Percentiles rank a stretch among this genome's conserved stretches.
Conservation (phyloP, 2,797 vertebrate genomes). For the Melanotaenia nigrans region DNA sequence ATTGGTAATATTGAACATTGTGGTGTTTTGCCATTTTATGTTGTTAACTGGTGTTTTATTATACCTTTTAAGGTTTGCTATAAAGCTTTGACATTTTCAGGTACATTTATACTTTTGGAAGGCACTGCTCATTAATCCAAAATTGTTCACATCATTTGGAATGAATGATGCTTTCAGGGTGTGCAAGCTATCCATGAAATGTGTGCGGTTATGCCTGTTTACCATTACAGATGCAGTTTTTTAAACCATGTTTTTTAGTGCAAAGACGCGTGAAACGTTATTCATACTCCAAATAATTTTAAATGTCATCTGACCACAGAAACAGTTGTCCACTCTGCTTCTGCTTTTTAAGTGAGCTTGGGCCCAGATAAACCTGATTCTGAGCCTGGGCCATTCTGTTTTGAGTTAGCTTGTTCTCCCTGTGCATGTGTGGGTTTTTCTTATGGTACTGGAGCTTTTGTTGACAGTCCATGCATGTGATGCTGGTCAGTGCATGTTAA, state of each 20-base stretch:
- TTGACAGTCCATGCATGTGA: not conserved
- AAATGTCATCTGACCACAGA: not conserved
- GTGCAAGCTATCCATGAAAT: not conserved
- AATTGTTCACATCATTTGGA: not conserved
- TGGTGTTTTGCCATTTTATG: not conserved
- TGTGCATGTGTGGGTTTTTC: not conserved
- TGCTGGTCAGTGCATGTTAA: too few relatives aligned
- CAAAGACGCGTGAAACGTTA: not conserved
- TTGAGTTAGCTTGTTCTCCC: not conserved
- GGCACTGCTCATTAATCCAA: not conserved
- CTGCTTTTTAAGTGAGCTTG: not conserved
- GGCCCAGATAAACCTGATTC: not conserved
- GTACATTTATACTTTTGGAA: not conserved
- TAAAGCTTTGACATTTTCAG: not conserved
- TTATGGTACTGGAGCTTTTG: not conserved
- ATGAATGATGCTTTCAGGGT: not conserved
- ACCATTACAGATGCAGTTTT: not conserved
- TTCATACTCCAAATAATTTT: not conserved
- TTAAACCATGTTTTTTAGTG: not conserved
- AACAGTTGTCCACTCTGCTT: not conserved
- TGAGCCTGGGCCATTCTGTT: not conserved
- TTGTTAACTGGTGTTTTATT: not conserved
- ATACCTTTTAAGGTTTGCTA: not conserved
- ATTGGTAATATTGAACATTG: not conserved
- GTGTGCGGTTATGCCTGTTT: not conserved